These are phyloP conservation scores for Oedothorax gibbosus DNA, from an alignment of 1,140 invertebrate genomes.

Conservation along the genomic window DNA sequence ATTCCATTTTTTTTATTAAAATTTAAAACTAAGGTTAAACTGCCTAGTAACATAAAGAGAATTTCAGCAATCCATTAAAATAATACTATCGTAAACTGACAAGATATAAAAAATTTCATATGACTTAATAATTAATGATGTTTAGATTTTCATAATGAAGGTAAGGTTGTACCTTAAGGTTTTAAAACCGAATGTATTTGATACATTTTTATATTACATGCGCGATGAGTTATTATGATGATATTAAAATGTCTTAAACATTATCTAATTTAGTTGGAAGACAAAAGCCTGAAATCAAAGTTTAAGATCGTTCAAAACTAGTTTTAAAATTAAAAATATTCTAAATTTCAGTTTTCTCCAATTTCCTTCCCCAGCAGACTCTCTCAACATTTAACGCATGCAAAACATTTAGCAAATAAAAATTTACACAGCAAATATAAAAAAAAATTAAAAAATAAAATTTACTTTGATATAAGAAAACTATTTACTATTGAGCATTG, in stretches of 20 bases:
- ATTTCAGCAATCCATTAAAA: neutral
- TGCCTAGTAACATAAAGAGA: neutral
- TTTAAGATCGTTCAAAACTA: neutral
- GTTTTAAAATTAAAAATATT: neutral
- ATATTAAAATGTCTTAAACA: neutral
- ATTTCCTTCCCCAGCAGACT: conserved; percentile 54
- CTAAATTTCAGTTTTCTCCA: neutral
- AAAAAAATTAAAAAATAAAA: neutral
- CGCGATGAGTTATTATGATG: neutral
- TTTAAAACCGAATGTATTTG: neutral
- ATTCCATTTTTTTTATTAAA: neutral
- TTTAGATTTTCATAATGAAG: neutral
- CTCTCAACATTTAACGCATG: conserved; percentile 45
- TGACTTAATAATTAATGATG: neutral
- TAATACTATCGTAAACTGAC: neutral
- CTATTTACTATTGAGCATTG: neutral
- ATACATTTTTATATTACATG: neutral
- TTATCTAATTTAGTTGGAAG: neutral
- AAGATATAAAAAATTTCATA: neutral
- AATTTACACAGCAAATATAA: neutral
- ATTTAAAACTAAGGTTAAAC: neutral
- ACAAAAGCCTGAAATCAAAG: neutral
- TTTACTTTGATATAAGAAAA: neutral
- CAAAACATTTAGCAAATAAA: neutral
- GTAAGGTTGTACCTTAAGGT: neutral